phyloP scores from a whole-genome alignment of 2,888 invertebrate species.

The Lithosia quadra region DNA sequence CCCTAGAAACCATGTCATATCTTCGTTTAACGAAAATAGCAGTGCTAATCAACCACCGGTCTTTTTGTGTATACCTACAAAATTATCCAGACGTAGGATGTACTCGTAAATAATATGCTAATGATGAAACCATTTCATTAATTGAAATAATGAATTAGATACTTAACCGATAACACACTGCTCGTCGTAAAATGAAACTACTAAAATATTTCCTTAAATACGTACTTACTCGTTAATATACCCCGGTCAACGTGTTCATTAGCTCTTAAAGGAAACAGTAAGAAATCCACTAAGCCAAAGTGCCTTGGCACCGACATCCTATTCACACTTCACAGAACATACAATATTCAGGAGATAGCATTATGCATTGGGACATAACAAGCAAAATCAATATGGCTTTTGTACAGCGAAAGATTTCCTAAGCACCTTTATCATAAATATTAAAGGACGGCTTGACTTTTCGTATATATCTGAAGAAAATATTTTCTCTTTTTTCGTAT shows the following conservation, averaged over 20 bases:
- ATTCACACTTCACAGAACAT: conserved; percentile 58
- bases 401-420: conserved; percentile 73
- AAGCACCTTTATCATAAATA: conserved; percentile 77
- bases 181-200: not conserved
- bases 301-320: conserved; percentile 26
- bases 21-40: too few species aligned
- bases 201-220: conserved; percentile 4
- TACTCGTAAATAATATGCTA: not conserved
- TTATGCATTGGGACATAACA: conserved; percentile 79
- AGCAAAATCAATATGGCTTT: conserved; percentile 81
- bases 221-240: not conserved
- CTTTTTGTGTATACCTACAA: too few species aligned
- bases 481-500: conserved; percentile 30
- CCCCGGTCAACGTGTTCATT: conserved; percentile 14
- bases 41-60: too few species aligned
- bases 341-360: conserved; percentile 79
- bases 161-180: not conserved
- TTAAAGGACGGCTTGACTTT: conserved; percentile 71
- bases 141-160: not conserved
- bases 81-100: too few species aligned
- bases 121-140: not conserved
- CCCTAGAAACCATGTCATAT: too few species aligned
- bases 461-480: conserved; percentile 33
- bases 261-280: conserved; percentile 21
- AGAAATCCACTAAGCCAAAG: conserved; percentile 34